Evolutionary conservation across 2,888 invertebrate species (phyloP).

Genomic region (Octodonta nipae): DNA sequence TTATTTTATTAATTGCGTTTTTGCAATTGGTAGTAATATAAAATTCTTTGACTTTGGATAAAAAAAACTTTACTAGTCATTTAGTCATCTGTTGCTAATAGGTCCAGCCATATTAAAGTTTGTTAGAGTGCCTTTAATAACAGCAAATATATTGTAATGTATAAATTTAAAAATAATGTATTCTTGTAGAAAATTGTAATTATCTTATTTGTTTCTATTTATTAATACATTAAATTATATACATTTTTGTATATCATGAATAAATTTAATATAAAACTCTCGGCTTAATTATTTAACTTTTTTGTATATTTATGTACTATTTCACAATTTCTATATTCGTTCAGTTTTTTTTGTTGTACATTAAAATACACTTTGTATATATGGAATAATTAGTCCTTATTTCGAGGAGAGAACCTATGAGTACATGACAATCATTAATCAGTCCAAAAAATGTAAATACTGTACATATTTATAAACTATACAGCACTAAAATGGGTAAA

Average conservation of each 20-base stretch:
- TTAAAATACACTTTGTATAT: slow-evolving; percentile 1
- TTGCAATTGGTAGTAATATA: slow-evolving; percentile 13
- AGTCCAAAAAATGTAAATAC: background rate
- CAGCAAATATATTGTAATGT: slow-evolving; percentile 16
- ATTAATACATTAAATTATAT: slow-evolving; percentile 22
- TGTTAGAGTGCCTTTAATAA: slow-evolving; percentile 23
- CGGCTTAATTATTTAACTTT: slow-evolving; percentile 2
- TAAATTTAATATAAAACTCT: slow-evolving; percentile 14
- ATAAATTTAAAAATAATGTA: slow-evolving; percentile 19
- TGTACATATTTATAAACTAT: background rate
- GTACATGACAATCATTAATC: background rate
- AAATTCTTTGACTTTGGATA: slow-evolving; percentile 8
- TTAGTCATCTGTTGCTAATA: slow-evolving; percentile 14
- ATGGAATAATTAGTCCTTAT: background rate
- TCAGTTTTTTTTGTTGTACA: slow-evolving; percentile 1
- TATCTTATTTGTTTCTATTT: slow-evolving; percentile 19
- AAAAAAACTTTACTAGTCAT: slow-evolving; percentile 18
- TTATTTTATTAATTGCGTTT: slow-evolving; percentile 17
- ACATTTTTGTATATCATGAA: slow-evolving; percentile 22
- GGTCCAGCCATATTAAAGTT: slow-evolving; percentile 18
- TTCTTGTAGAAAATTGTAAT: slow-evolving; percentile 18
- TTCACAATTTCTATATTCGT: background rate
- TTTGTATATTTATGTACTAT: slow-evolving; percentile 1
- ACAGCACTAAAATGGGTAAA: slow-evolving; percentile 1
- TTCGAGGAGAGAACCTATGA: no score